Evolutionary conservation across 2,113 vertebrate species (phyloP).

Genomic region (Chloropsis hardwickii): DNA sequence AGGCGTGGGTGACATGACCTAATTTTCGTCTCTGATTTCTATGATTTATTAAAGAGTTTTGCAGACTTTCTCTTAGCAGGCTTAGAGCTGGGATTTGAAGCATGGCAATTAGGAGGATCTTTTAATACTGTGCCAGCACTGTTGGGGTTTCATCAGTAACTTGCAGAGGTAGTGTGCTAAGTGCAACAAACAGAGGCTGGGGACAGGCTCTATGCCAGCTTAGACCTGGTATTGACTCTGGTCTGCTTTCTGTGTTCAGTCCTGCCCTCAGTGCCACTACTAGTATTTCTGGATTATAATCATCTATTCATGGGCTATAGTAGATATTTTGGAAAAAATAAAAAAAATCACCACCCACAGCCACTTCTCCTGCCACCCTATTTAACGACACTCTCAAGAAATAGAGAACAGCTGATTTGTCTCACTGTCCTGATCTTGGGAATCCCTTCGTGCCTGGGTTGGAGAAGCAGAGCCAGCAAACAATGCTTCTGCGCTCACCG

Average conservation of each 20-base stretch:
- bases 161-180: background rate
- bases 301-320: background rate
- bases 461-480: background rate
- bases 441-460: fast-evolving
- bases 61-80: background rate
- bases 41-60: constrained; percentile 68
- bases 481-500: fast-evolving
- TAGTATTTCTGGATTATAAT: background rate
- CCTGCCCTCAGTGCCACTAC: background rate
- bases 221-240: background rate
- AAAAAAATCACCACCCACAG: background rate
- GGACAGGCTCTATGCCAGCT: background rate
- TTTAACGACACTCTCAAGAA: background rate
- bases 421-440: background rate
- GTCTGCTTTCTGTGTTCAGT: background rate
- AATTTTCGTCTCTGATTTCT: constrained; percentile 41
- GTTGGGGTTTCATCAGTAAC: background rate
- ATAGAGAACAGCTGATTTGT: background rate
- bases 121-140: background rate
- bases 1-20: constrained; percentile 30
- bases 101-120: background rate
- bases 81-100: constrained; percentile 27
- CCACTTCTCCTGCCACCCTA: background rate
- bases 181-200: background rate
- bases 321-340: background rate